These are phyloP conservation scores for Oscheius sp. DNA, from an alignment of 2,888 invertebrate species.

Conservation along the genomic window DNA sequence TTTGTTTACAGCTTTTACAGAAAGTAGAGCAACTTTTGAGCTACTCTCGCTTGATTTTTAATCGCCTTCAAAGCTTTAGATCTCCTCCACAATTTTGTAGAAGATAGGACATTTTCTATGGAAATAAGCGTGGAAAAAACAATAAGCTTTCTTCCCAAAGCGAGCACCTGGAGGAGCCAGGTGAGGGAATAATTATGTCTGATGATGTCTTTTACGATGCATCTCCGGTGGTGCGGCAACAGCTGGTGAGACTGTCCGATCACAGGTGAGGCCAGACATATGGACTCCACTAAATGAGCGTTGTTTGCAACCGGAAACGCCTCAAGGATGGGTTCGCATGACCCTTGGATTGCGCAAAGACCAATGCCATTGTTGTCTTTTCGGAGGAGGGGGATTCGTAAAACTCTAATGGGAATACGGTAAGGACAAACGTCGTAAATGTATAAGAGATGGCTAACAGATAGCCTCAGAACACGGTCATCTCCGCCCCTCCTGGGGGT, in stretches of 20 bases:
- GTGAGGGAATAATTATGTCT: background rate
- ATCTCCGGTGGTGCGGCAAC: conserved; percentile 4
- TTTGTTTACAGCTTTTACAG: no score
- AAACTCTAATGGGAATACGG: conserved; percentile 24
- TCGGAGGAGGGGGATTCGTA: background rate
- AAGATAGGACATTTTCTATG: no score
- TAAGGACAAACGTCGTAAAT: conserved; percentile 30
- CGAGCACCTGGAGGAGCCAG: background rate
- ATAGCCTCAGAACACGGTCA: background rate
- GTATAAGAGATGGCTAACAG: conserved; percentile 2
- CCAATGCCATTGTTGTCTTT: conserved; percentile 4
- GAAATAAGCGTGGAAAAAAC: no score
- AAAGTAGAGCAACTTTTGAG: no score
- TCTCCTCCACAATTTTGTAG: no score
- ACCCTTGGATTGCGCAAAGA: conserved; percentile 25
- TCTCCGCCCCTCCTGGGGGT: background rate
- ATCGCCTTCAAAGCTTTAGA: no score
- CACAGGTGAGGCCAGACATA: conserved; percentile 22
- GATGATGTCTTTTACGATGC: background rate
- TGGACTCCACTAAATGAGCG: conserved; percentile 5
- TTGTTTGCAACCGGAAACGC: conserved; percentile 22
- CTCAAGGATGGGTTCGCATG: conserved; percentile 24
- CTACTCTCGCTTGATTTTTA: no score
- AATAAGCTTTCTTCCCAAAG: no score
- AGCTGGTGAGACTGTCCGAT: conserved; percentile 13